Percentiles rank a stretch among this genome's conserved stretches.
phyloP scores from a whole-genome alignment of 2,888 invertebrate species.

The Leucania comma region DNA sequence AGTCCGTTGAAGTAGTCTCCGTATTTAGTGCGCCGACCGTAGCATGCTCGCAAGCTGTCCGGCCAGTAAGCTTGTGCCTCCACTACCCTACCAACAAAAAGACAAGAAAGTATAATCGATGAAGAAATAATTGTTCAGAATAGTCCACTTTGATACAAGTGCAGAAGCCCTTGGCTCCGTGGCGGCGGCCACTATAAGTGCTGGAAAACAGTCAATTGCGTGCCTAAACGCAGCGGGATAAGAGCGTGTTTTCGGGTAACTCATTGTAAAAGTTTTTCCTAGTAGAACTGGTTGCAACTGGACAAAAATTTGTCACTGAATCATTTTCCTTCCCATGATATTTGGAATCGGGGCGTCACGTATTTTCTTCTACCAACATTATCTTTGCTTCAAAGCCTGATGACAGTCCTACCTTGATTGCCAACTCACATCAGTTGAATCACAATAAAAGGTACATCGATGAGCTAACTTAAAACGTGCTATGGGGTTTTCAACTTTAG shows the following conservation, averaged over 20 bases:
- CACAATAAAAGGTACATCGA: neutral
- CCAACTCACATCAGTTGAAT: neutral
- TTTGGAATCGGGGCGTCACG: no score
- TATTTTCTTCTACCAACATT: neutral
- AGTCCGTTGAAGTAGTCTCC: conserved; percentile 93
- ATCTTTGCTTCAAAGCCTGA: neutral
- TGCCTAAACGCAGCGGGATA: no score
- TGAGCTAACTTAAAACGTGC: neutral
- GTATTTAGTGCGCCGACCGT: conserved; percentile 91
- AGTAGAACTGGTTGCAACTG: no score
- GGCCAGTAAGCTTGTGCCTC: conserved; percentile 94
- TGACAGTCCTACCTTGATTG: neutral
- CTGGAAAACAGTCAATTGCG: no score
- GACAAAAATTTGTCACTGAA: neutral
- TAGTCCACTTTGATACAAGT: no score
- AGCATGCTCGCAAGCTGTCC: conserved; percentile 93
- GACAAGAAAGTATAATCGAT: neutral
- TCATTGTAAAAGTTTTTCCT: no score
- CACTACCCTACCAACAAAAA: conserved; percentile 81
- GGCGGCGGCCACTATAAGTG: no score
- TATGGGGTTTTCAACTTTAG: neutral
- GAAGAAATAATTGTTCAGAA: neutral
- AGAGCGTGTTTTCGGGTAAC: no score
- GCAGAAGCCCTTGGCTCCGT: no score
- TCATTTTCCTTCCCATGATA: neutral